phyloP scores from a whole-genome alignment of 2,797 vertebrate species.

The Schizopygopsis malacanthus region DNA sequence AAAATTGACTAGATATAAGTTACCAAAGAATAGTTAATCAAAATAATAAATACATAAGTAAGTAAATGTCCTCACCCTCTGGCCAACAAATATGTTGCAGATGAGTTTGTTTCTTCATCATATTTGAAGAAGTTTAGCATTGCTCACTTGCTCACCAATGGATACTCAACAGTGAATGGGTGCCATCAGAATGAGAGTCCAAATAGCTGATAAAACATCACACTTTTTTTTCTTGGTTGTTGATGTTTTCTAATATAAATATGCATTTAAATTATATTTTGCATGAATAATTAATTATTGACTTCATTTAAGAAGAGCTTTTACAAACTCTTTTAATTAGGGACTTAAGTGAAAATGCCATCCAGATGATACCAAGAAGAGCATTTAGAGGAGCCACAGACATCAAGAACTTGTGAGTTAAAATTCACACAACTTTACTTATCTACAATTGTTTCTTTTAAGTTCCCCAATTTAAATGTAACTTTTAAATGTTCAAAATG shows the following conservation, averaged over 20 bases:
- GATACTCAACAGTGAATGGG: background rate
- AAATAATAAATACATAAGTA: background rate
- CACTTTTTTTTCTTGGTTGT: no score
- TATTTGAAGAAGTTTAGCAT: background rate
- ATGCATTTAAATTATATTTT: background rate
- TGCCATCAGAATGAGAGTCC: background rate
- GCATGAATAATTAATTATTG: background rate
- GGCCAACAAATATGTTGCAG: background rate
- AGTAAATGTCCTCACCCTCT: background rate
- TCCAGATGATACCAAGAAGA: conserved; percentile 96
- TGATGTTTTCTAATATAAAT: background rate
- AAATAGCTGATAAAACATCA: background rate
- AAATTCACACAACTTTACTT: background rate
- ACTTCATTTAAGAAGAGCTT: background rate
- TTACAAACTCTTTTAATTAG: conserved; percentile 71
- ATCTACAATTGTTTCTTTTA: background rate
- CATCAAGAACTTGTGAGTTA: conserved; percentile 95
- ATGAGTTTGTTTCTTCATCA: background rate
- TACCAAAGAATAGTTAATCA: background rate
- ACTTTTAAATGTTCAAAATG: background rate
- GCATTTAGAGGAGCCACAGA: conserved; percentile 97
- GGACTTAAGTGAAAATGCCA: conserved; percentile 95
- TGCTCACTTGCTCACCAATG: background rate
- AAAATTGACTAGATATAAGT: background rate
- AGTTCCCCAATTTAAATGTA: background rate